A percentile compares a stretch with the other conserved stretches of the same genome.
These are phyloP conservation scores for Plagodis dolabraria DNA, from an alignment of 2,888 invertebrate species.

Conservation along the genomic window DNA sequence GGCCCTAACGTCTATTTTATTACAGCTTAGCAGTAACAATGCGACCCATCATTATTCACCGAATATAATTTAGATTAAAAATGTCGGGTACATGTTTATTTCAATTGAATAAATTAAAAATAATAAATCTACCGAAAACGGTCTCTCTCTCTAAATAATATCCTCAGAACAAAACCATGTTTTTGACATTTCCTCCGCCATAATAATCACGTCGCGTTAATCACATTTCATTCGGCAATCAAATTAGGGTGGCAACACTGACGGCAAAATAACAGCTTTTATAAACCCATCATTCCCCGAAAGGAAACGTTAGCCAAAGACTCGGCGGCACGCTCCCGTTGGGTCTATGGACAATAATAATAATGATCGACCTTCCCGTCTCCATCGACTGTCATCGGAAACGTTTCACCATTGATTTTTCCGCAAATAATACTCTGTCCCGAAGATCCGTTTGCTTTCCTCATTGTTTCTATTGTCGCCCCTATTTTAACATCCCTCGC, in stretches of 20 bases:
- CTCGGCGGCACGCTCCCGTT: constrained; percentile 66
- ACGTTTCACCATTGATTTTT: constrained; percentile 80
- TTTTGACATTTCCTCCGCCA: constrained; percentile 19
- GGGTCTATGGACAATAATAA: constrained; percentile 71
- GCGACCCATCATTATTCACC: too few species aligned
- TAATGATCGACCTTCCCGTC: constrained; percentile 77
- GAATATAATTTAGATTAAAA: too few species aligned
- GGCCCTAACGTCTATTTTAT: too few species aligned
- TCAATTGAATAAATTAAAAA: too few species aligned
- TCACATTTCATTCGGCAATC: constrained; percentile 45
- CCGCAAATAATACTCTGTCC: constrained; percentile 76
- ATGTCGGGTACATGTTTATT: too few species aligned
- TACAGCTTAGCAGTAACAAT: too few species aligned
- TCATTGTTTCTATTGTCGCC: constrained; percentile 55
- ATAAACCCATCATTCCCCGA: constrained; percentile 69
- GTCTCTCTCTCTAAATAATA: background rate
- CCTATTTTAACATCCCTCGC: constrained; percentile 46
- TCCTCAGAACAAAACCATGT: constrained; percentile 4
- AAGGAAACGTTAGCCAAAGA: constrained; percentile 58
- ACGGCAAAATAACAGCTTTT: constrained; percentile 75
- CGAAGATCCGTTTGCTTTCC: constrained; percentile 53
- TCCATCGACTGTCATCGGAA: constrained; percentile 69
- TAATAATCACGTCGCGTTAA: constrained; percentile 33
- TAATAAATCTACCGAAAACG: background rate
- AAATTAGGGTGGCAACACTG: constrained; percentile 58